Conservation (phyloP, 2,113 vertebrate species). For the Passer domesticus region DNA sequence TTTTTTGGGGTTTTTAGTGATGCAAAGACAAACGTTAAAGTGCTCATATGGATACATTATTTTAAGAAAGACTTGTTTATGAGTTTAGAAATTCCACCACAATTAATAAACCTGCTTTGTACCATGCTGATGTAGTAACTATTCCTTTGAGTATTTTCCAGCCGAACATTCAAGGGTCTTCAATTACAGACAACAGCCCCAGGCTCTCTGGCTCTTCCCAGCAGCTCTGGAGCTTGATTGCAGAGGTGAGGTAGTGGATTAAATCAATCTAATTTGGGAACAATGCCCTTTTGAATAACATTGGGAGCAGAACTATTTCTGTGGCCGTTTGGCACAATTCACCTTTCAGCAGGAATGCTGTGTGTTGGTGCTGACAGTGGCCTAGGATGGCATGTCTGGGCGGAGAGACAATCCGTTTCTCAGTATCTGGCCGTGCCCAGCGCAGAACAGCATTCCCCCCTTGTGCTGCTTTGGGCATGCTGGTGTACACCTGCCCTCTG, state of each 20-base stretch:
- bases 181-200: background rate
- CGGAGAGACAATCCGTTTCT: background rate
- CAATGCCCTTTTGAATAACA: background rate
- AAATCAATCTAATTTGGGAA: background rate
- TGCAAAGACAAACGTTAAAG: background rate
- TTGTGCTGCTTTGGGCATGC: fast-evolving
- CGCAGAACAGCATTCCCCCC: fast-evolving
- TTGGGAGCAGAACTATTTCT: background rate
- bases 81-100: background rate
- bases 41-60: background rate
- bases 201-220: background rate
- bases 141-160: background rate
- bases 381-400: fast-evolving
- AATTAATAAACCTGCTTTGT: background rate
- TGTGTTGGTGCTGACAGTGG: background rate
- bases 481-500: background rate
- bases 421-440: fast-evolving
- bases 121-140: background rate
- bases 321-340: background rate
- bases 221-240: background rate
- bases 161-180: background rate
- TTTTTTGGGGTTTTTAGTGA: background rate
- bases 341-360: background rate
- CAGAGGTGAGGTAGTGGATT: background rate
- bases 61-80: background rate